Evolutionary conservation across 1,140 invertebrate genomes (phyloP), one percentile per base, ranked within the genome.

Genomic region (Diorhabda carinulata): DNA sequence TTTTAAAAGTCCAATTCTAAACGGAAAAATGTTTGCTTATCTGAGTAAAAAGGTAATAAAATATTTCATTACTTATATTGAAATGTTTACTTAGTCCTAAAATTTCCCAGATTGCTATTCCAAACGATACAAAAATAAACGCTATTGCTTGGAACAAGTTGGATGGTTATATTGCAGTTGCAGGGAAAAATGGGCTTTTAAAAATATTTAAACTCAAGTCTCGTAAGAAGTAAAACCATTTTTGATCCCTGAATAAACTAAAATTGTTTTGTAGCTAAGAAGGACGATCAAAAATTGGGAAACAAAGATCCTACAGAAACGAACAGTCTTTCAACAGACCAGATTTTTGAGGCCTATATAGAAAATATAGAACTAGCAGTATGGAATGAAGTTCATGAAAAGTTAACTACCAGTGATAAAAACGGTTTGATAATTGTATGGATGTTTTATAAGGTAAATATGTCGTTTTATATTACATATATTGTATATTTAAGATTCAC

Each of bases 351-450:
- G 79, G 96, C 96, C 0, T 97, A 98, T 79, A 91, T 89, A 75
- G 94, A 95, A 72, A 88, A 88, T 73, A 88, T 95, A 57, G 89
- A 92, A 81, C 90, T 96, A 8, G 90, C 98, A 3, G 91, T 91
- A 3, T 99, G 98, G 98, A 99, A 99, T 85, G 96, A 99, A 82
- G 85, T 89, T 5, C 91, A 96, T 80, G 94, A 98, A 79, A 99
- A 98, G 82, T 80, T 99, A 59, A 98, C 97, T 0, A 97, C 96
- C 0, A 97, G 96, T 81, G 98, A 99, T 85, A 89, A 95, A 73
- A 92, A 94, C 85, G 97, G 97, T 40, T 91, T 98, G 2, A 99
- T 99, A 68, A 97, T 99, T 79, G 97, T 99, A 3, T 99, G 97
- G 97, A 97, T 97, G 92, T 80, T 98, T 3, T 97, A 98, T 79